Conservation (phyloP, 2,113 vertebrate genomes). For the Hemiprocne comata region DNA sequence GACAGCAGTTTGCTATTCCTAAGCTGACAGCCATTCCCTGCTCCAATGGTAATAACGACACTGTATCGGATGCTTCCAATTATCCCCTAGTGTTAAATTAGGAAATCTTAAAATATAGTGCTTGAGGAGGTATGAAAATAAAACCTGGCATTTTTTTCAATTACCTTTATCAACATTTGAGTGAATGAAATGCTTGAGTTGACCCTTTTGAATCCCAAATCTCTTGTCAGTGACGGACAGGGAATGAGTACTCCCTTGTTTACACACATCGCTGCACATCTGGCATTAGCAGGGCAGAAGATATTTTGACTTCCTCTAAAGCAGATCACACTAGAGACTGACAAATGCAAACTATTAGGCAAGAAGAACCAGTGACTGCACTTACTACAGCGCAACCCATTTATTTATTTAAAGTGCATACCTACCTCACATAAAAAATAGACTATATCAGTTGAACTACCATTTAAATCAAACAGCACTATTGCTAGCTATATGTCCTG, state of each 20-base stretch:
- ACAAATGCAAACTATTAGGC: neutral
- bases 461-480: neutral
- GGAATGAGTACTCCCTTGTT: neutral
- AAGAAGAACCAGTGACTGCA: neutral
- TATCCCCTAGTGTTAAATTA: neutral
- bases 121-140: neutral
- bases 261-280: neutral
- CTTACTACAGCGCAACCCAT: neutral
- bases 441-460: neutral
- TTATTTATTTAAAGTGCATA: neutral
- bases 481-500: neutral
- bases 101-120: neutral
- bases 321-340: neutral
- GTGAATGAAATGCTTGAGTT: neutral
- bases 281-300: neutral
- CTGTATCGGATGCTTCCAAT: neutral
- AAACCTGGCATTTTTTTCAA: neutral
- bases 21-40: neutral
- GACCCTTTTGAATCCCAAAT: neutral
- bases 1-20: accelerated
- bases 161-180: neutral
- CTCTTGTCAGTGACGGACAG: neutral
- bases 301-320: neutral
- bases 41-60: accelerated
- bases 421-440: neutral